Evolutionary conservation across 2,797 vertebrate genomes (phyloP).

Genomic region (Cichlasoma orientale): DNA sequence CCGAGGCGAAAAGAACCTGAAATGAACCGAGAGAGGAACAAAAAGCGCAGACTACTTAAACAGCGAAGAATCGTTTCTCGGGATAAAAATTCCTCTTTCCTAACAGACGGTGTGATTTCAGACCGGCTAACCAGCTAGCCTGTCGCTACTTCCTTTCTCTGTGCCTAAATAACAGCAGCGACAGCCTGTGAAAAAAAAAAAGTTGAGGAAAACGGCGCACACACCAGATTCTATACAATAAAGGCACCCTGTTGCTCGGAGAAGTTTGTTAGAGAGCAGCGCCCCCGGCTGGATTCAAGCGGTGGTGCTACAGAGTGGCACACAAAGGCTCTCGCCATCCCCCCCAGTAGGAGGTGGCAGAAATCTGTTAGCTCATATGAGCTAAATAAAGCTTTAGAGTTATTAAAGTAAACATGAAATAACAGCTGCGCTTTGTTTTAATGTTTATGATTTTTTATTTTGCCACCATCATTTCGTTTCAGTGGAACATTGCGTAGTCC

Average conservation of each 20-base stretch:
- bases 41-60: conserved; percentile 8
- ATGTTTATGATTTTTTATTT: not conserved
- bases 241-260: conserved; percentile 65
- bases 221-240: conserved; percentile 56
- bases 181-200: conserved; percentile 41
- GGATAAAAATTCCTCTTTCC: conserved; percentile 14
- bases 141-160: conserved; percentile 80
- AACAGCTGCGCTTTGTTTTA: not conserved
- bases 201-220: conserved; percentile 69
- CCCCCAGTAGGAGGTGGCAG: not conserved
- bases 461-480: not conserved
- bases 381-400: not conserved
- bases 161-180: conserved; percentile 58
- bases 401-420: not conserved
- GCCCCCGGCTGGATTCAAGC: conserved; percentile 32
- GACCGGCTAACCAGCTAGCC: conserved; percentile 74
- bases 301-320: not conserved
- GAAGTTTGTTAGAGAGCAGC: conserved; percentile 17
- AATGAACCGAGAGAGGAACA: not conserved
- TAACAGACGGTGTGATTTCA: conserved; percentile 17
- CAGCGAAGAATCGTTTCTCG: not conserved
- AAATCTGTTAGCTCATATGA: not conserved
- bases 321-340: not conserved
- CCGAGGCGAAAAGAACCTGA: conserved; percentile 3
- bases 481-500: not conserved